These are phyloP conservation scores for Helostoma temminkii DNA, from an alignment of 2,797 vertebrate species.

Conservation along the genomic window DNA sequence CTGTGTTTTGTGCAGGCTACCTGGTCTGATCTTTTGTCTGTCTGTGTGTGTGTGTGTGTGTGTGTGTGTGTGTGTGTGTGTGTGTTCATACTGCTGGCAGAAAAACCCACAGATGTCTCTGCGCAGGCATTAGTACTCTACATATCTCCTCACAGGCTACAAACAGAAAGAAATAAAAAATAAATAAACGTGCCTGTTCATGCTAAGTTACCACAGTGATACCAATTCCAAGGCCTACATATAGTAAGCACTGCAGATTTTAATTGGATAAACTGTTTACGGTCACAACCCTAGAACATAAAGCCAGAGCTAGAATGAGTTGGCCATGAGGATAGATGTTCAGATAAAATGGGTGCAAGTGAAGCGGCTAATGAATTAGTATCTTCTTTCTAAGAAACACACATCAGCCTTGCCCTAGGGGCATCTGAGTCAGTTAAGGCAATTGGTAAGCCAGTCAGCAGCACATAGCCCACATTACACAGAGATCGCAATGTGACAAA, in stretches of 20 bases:
- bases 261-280: not conserved
- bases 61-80: slow-evolving; percentile 60
- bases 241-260: not conserved
- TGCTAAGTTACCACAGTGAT: not conserved
- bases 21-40: slow-evolving; percentile 60
- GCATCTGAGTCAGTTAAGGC: slow-evolving; percentile 51
- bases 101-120: slow-evolving; percentile 64
- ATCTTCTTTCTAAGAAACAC: slow-evolving; percentile 42
- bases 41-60: slow-evolving; percentile 46
- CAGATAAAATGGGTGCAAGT: slow-evolving; percentile 14
- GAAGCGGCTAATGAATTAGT: slow-evolving; percentile 36
- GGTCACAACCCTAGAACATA: slow-evolving; percentile 1
- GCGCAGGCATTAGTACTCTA: slow-evolving; percentile 46
- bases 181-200: not conserved
- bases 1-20: slow-evolving; percentile 58
- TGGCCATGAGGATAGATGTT: slow-evolving; percentile 11
- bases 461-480: slow-evolving; percentile 54
- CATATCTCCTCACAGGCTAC: slow-evolving; percentile 39
- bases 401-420: slow-evolving; percentile 42
- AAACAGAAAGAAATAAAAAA: slow-evolving; percentile 27
- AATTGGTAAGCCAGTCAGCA: slow-evolving; percentile 32
- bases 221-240: not conserved
- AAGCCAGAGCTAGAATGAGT: not conserved
- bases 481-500: slow-evolving; percentile 66
- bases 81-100: slow-evolving; percentile 53